Base-by-base conservation (phyloP, 1,140 invertebrate genomes). In the Drosophila pseudoobscura region DNA sequence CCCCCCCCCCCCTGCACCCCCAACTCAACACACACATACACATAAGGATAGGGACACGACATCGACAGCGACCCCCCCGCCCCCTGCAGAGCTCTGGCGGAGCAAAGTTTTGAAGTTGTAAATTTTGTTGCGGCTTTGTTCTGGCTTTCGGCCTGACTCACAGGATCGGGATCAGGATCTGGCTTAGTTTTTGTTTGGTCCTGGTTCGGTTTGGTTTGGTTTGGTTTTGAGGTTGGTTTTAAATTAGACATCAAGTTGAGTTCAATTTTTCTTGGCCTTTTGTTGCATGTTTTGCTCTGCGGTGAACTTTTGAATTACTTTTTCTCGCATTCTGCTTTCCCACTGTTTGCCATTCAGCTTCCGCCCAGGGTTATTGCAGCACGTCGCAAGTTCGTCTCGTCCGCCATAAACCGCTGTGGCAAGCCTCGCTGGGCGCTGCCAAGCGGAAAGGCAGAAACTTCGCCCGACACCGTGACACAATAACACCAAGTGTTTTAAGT, bases 51-150 rank as follows among this genome's bases (percentile, higher is more conserved):
- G 3, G 35, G 35, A 22, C 39, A 56, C 20, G 9, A 35, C 20
- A 39, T 0, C 4, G 24, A 26, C 24, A n/a, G n/a, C n/a, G n/a
- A 26, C 24, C 24, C 24, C 5, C 5, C 24, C 5, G 0, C 24
- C 24, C 4, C 24, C 24, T 26, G 5, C 24, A 4, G 24, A 3
- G 4, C 35, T 39, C 35, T 39, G 35, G 11, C 11, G 31, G 1
- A 24, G 44, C 50, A 73, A 87, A 87, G 52, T 82, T 87, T 56
- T 61, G 35, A 61, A 82, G 83, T 77, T 88, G 78, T 64, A 88
- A 83, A 88, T 88, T 83, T 79, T 88, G 76, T 88, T 88, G 83
- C 53, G 82, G 78, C 69, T 75, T 61, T 72, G 60, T 69, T 87
- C 82, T 63, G 52, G 73, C 72, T 80, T 77, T 55, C 51, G 24